phyloP scores from a whole-genome alignment of 2,113 vertebrate genomes.

The Trematocara macrostoma region DNA sequence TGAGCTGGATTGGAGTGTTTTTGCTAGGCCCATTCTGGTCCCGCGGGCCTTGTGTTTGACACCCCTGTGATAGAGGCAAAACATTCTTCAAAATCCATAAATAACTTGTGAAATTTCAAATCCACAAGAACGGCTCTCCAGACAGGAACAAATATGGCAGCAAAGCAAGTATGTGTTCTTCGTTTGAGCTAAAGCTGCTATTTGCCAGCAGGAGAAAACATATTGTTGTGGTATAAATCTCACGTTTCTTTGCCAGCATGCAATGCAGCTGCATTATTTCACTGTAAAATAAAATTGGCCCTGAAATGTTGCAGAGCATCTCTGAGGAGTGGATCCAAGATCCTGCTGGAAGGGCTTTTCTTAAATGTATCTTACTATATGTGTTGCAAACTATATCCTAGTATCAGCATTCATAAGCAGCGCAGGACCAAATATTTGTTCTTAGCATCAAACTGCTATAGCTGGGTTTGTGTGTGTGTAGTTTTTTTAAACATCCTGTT shows the following conservation, averaged over 20 bases:
- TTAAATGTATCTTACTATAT: background rate
- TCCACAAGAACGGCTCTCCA: background rate
- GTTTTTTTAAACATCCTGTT: background rate
- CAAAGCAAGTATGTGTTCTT: background rate
- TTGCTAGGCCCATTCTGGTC: background rate
- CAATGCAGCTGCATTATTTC: conserved; percentile 14
- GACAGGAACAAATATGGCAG: background rate
- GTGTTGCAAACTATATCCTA: background rate
- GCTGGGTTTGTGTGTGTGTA: background rate
- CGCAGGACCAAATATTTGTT: background rate
- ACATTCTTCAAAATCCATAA: background rate
- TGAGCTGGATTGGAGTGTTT: background rate
- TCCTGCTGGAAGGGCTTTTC: background rate
- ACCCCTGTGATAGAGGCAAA: background rate
- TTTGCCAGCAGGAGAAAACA: background rate
- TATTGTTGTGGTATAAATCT: background rate
- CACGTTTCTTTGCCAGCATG: conserved; percentile 10
- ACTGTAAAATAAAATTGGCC: conserved; percentile 7
- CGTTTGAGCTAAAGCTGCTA: background rate
- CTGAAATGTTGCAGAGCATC: background rate
- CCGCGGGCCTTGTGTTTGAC: background rate
- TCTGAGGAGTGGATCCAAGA: background rate
- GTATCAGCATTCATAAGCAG: background rate
- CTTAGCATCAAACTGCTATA: background rate
- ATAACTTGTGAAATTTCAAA: background rate